These are phyloP conservation scores for Trogon melanurus DNA, from an alignment of 2,113 vertebrate species.

Conservation along the genomic window DNA sequence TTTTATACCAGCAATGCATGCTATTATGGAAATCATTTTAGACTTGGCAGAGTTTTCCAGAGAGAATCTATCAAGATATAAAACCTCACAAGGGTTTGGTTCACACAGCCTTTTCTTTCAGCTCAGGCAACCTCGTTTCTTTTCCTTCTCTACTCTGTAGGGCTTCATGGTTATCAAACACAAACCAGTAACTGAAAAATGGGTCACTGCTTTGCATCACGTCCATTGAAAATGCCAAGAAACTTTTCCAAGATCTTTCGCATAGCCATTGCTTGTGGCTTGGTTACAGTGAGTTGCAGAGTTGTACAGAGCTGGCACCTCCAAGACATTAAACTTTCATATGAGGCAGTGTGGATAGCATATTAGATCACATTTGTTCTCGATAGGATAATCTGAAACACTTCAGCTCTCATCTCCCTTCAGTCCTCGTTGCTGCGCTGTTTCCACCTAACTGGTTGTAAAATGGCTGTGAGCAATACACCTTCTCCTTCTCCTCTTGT, in stretches of 20 bases:
- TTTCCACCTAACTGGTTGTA: neutral
- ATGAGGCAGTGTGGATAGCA: neutral
- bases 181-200: conserved; percentile 15
- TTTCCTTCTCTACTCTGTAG: neutral
- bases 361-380: neutral
- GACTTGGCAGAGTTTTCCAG: conserved; percentile 24
- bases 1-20: neutral
- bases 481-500: neutral
- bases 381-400: neutral
- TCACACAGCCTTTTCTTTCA: conserved; percentile 23
- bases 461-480: neutral
- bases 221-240: conserved; percentile 3
- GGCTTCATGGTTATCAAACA: neutral
- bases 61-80: neutral
- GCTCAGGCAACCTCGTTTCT: conserved; percentile 13
- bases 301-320: neutral
- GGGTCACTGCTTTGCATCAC: conserved; percentile 1
- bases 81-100: neutral
- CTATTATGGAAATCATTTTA: conserved; percentile 32
- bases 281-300: neutral
- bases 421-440: neutral
- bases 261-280: conserved; percentile 16
- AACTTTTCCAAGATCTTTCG: conserved; percentile 44
- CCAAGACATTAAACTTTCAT: conserved; percentile 24
- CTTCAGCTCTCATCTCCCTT: neutral